Evolutionary conservation across 2,888 invertebrate genomes (phyloP).

Genomic region (Tipula unca): DNA sequence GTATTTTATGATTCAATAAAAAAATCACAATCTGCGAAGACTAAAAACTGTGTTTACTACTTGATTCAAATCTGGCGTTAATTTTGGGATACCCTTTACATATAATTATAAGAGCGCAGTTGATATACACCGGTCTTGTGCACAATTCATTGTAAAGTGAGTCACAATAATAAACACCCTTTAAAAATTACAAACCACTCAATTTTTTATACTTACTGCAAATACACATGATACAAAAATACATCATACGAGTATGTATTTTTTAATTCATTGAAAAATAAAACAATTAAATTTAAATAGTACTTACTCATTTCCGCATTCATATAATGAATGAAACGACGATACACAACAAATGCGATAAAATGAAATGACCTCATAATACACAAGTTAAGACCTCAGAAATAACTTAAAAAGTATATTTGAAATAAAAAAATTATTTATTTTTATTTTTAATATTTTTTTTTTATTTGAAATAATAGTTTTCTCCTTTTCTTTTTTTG

Average conservation of each 20-base stretch:
- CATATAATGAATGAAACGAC: neutral
- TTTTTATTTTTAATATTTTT: neutral
- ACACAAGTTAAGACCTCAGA: neutral
- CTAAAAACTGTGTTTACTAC: too few relatives aligned
- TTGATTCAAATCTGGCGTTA: too few relatives aligned
- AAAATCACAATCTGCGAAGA: too few relatives aligned
- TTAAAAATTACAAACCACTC: too few relatives aligned
- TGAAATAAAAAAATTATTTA: neutral
- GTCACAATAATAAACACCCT: too few relatives aligned
- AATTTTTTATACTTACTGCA: too few relatives aligned
- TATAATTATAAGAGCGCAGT: too few relatives aligned
- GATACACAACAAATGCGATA: neutral
- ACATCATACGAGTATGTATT: neutral
- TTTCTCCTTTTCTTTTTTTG: neutral
- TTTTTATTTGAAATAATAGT: slow-evolving; percentile 16
- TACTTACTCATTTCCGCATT: neutral
- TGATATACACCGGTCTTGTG: too few relatives aligned
- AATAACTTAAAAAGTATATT: neutral
- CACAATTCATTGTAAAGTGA: too few relatives aligned
- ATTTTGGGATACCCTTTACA: too few relatives aligned
- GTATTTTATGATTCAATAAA: too few relatives aligned
- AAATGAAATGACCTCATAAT: neutral
- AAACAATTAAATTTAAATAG: neutral
- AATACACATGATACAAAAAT: neutral
- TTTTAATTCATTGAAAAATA: neutral